Percentiles rank a stretch among this genome's conserved stretches.
Conservation (phyloP, 2,113 vertebrate species). For the Sturnira hondurensis region DNA sequence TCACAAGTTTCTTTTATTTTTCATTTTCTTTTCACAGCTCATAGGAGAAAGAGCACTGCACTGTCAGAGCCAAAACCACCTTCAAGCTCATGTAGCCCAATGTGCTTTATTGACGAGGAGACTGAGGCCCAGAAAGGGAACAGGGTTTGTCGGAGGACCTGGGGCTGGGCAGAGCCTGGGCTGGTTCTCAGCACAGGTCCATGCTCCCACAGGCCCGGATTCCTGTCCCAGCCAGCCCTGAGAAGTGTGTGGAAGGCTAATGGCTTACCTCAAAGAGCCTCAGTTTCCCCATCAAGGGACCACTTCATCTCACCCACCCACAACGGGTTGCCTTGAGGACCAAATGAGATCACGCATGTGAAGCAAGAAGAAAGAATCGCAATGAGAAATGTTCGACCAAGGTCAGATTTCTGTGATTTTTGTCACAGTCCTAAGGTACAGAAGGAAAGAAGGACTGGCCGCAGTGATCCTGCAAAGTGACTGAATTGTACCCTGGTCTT, state of each 20-base stretch:
- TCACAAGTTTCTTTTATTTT: background rate
- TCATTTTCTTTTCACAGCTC: background rate
- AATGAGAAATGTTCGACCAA: background rate
- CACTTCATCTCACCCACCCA: background rate
- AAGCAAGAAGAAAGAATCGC: background rate
- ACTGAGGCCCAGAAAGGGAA: background rate
- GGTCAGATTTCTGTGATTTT: background rate
- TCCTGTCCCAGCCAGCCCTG: background rate
- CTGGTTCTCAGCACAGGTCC: fast-evolving
- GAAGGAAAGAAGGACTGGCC: background rate
- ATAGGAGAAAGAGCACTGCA: background rate
- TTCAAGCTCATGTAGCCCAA: background rate
- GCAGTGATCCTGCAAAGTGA: background rate
- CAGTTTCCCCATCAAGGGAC: background rate
- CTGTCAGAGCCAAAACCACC: background rate
- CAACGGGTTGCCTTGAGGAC: background rate
- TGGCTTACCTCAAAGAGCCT: background rate
- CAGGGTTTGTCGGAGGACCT: background rate
- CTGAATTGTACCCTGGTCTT: background rate
- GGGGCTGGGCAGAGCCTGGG: background rate
- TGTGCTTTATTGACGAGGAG: background rate
- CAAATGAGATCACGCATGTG: background rate
- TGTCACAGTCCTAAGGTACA: background rate
- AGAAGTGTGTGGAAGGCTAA: background rate
- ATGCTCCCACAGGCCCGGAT: background rate